Percentiles rank a stretch among this genome's conserved stretches.
Evolutionary conservation across 1,140 invertebrate species (phyloP).

Genomic region (Bradysia coprophila): DNA sequence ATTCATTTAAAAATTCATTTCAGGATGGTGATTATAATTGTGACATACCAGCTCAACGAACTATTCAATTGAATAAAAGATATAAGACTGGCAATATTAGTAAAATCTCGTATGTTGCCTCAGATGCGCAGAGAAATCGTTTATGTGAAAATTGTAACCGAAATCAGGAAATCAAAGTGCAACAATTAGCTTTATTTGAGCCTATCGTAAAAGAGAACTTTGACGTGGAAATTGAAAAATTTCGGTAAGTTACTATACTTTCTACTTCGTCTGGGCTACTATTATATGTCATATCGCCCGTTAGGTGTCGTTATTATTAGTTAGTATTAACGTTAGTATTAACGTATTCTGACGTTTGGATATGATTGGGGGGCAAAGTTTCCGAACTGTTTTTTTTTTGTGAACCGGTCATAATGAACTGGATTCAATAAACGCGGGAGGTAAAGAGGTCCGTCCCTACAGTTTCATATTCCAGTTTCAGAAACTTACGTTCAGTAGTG

Average conservation of each 20-base stretch:
- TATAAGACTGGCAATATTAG: no score
- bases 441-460: no score
- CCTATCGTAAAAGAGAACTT: conserved; percentile 45
- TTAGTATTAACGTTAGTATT: background rate
- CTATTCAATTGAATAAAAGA: conserved; percentile 5
- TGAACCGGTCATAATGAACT: no score
- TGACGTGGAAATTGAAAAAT: conserved; percentile 45
- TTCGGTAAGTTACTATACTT: conserved; percentile 35
- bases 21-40: conserved; percentile 69
- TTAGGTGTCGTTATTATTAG: no score
- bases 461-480: no score
- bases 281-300: background rate
- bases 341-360: no score
- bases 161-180: conserved; percentile 59
- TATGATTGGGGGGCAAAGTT: no score
- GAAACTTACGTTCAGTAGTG: no score
- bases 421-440: no score
- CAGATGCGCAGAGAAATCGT: no score
- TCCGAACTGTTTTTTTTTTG: no score
- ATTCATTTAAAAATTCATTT: conserved; percentile 23
- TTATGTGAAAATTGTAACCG: conserved; percentile 60
- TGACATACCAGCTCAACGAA: conserved; percentile 39
- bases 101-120: no score
- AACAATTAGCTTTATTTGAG: conserved; percentile 54
- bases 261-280: background rate